These are phyloP conservation scores for Danio jaintianensis DNA, from an alignment of 2,797 vertebrate species.

Conservation along the genomic window DNA sequence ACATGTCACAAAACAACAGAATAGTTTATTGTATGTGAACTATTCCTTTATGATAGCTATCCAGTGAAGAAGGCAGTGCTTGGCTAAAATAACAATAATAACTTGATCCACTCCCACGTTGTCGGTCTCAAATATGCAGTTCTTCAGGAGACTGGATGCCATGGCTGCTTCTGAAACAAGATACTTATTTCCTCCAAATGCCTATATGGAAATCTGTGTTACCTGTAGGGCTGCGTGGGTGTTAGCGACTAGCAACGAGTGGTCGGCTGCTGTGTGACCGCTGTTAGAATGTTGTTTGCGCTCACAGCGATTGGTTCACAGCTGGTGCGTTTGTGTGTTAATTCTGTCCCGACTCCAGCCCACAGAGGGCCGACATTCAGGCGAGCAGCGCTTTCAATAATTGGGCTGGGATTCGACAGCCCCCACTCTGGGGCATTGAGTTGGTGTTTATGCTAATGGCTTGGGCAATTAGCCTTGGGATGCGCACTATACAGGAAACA, in stretches of 20 bases:
- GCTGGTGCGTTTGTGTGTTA: conserved; percentile 58
- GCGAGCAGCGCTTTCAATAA: conserved; percentile 72
- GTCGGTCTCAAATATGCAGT: conserved; percentile 9
- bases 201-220: conserved; percentile 35
- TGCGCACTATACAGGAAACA: conserved; percentile 59
- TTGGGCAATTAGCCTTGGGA: conserved; percentile 76
- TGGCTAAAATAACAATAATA: not conserved
- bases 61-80: not conserved
- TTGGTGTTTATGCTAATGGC: conserved; percentile 79
- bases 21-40: not conserved
- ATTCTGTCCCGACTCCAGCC: conserved; percentile 61
- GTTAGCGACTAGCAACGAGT: conserved; percentile 52
- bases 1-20: no score
- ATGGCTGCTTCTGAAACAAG: conserved; percentile 41
- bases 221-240: conserved; percentile 54
- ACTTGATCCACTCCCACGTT: conserved; percentile 23
- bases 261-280: conserved; percentile 30
- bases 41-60: not conserved
- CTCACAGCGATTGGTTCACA: conserved; percentile 52
- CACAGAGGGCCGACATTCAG: conserved; percentile 68
- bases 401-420: conserved; percentile 77
- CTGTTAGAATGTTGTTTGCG: conserved; percentile 42
- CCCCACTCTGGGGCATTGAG: conserved; percentile 70
- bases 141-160: conserved; percentile 9
- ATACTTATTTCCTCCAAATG: conserved; percentile 20